These are phyloP conservation scores for Scelioninae gen. 1 DNA, from an alignment of 2,888 invertebrate genomes.

Conservation along the genomic window DNA sequence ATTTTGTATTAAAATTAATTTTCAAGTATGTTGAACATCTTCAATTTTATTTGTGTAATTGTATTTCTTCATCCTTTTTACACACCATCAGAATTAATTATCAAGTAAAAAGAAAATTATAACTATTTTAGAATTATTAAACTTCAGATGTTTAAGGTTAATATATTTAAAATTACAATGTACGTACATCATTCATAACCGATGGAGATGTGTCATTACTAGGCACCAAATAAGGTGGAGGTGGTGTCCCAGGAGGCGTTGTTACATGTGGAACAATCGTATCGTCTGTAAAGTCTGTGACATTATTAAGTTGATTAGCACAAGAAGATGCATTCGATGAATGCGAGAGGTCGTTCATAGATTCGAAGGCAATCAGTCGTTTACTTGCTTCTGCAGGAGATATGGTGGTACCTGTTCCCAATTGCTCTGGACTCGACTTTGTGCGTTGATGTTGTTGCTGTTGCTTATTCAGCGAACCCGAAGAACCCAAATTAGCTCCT, in stretches of 20 bases:
- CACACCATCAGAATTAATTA: too few species aligned
- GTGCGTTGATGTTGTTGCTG: conserved; percentile 89
- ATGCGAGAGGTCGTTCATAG: conserved; percentile 86
- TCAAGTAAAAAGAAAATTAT: too few species aligned
- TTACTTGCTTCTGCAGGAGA: conserved; percentile 84
- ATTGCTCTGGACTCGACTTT: conserved; percentile 88
- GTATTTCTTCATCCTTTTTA: too few species aligned
- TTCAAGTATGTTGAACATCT: too few species aligned
- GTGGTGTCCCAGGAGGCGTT: conserved; percentile 95
- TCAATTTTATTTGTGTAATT: too few species aligned
- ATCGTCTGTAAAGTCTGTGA: conserved; percentile 41
- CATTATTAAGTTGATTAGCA: conserved; percentile 31
- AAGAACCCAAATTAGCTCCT: conserved; percentile 79
- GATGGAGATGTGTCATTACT: conserved; percentile 77
- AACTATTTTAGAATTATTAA: too few species aligned
- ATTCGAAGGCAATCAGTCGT: conserved; percentile 86
- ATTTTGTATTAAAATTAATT: too few species aligned
- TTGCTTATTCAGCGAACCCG: conserved; percentile 81
- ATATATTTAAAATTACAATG: background rate
- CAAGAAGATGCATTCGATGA: conserved; percentile 23
- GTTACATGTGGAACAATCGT: conserved; percentile 79
- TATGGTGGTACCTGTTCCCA: conserved; percentile 82
- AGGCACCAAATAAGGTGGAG: conserved; percentile 90
- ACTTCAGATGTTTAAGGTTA: too few species aligned
- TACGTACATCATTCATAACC: conserved; percentile 62